Evolutionary conservation across 53 echinoderm and acorn worm species (phyloP).

Genomic region (Echinarachnius parma): DNA sequence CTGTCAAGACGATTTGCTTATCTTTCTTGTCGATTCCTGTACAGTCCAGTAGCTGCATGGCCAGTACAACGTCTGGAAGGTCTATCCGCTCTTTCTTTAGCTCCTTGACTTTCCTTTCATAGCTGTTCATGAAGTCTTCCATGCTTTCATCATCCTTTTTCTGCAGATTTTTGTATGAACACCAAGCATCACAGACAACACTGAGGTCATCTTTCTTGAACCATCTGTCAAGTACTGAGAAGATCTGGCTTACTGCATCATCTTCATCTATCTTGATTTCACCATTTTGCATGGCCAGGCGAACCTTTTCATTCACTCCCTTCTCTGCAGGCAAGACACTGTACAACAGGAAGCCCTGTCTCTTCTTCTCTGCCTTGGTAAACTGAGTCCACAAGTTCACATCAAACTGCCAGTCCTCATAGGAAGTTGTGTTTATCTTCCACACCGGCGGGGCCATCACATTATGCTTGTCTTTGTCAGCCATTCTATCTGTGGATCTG

Average conservation of each 20-base stretch:
- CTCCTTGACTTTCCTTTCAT: too few species aligned
- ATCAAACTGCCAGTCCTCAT: conserved; percentile 50
- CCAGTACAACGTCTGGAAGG: conserved; percentile 34
- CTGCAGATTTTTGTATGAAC: conserved; percentile 35
- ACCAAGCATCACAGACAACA: conserved; percentile 38
- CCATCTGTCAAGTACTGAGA: too few species aligned
- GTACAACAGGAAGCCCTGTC: conserved; percentile 33
- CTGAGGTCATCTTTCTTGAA: conserved; percentile 34
- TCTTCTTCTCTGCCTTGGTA: conserved; percentile 15
- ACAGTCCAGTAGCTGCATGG: conserved; percentile 46
- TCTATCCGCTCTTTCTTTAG: conserved; percentile 20
- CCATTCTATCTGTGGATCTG: too few species aligned
- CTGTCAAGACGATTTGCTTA: conserved; percentile 46
- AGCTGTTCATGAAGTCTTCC: too few species aligned
- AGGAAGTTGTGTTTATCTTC: conserved; percentile 15
- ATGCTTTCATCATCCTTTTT: too few species aligned
- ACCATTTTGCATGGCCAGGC: conserved; percentile 41
- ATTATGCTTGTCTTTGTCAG: too few species aligned
- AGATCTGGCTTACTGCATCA: too few species aligned
- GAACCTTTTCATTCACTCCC: conserved; percentile 45
- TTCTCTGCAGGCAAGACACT: conserved; percentile 20
- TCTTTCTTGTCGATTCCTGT: conserved; percentile 47
- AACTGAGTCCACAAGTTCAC: conserved; percentile 20
- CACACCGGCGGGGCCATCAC: too few species aligned
- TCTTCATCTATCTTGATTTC: too few species aligned